Base-by-base conservation (phyloP, 2,797 vertebrate genomes). In the Taeniopygia guttata region DNA sequence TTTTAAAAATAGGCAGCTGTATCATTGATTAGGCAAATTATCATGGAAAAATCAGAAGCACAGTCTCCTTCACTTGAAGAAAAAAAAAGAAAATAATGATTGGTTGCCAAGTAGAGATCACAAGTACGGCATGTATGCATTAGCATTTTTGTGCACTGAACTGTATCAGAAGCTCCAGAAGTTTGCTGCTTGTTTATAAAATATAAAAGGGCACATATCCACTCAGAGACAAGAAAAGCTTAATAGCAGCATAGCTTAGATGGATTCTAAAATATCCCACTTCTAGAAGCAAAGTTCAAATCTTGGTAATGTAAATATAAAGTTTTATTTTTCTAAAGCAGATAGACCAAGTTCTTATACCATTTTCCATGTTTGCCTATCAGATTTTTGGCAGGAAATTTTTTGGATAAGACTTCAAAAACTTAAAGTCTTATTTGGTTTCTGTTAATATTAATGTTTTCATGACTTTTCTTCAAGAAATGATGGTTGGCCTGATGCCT, bases 341-440 rank as follows among this genome's bases (percentile, higher is more conserved):
- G 91, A 89, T 27, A 92, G 40, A 73, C 12, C n/a, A 67, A 29
- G 16, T 26, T 88, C 62, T 76, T 89, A 78, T 58, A 58, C 58
- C 29, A 84, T 92, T 91, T 91, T 64, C 68, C 42, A 32, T 74
- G 92, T 74, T 91, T 92, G 73, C 73, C 69, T 51, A 78, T 42
- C 54, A 85, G 87, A 76, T 72, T 93, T 94, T 75, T 94, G 94
- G 87, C 79, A 94, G 58, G 20, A 72, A 40, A 4, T 2, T 2
- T 11, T 87, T 86, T 91, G 66, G 80, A 84, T 78, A 84, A 67
- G 77, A 84, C 69, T 91, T 91, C 74, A 96, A 86, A 94, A 93
- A 86, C 29, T 42, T 48, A 1, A 84, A 88, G 76, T 32, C 59
- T 52, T 86, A 62, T 76, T 94, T 96, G 22, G 21, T 94, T 92